These are phyloP conservation scores for Eucera pruinosa DNA, from an alignment of 2,888 invertebrate genomes.

Conservation along the genomic window DNA sequence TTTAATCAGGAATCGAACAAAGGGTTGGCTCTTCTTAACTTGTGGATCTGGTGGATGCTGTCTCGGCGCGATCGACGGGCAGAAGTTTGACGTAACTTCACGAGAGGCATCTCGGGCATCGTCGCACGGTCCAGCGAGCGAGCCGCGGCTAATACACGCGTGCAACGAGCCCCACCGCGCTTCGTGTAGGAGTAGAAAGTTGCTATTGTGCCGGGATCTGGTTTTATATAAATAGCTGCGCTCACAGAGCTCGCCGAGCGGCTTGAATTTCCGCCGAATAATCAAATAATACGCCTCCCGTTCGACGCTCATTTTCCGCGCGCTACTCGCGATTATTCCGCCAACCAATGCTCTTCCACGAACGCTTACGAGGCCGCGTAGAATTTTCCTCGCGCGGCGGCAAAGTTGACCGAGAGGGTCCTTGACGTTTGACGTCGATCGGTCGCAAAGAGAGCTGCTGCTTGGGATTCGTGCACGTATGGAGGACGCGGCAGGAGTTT, in stretches of 20 bases:
- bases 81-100: constrained; percentile 16
- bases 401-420: constrained; percentile 5
- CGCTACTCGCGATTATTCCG: too few species aligned
- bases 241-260: constrained; percentile 47
- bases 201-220: constrained; percentile 82
- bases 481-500: constrained; percentile 3
- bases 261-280: constrained; percentile 64
- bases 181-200: constrained; percentile 82
- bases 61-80: too few species aligned
- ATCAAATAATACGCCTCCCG: constrained; percentile 44
- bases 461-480: constrained; percentile 21
- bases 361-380: neutral
- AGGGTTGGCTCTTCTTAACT: too few species aligned
- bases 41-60: too few species aligned
- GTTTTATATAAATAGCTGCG: constrained; percentile 82
- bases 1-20: too few species aligned
- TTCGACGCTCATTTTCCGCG: too few species aligned
- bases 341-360: too few species aligned
- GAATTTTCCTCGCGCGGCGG: neutral
- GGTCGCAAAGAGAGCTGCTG: neutral
- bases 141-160: constrained; percentile 18
- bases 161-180: constrained; percentile 63
- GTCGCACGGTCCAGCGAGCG: constrained; percentile 43
- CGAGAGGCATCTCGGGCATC: constrained; percentile 18
- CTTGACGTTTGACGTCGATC: neutral